Base-by-base conservation (phyloP, 1,140 invertebrate species). In the Leptopilina clavipes region DNA sequence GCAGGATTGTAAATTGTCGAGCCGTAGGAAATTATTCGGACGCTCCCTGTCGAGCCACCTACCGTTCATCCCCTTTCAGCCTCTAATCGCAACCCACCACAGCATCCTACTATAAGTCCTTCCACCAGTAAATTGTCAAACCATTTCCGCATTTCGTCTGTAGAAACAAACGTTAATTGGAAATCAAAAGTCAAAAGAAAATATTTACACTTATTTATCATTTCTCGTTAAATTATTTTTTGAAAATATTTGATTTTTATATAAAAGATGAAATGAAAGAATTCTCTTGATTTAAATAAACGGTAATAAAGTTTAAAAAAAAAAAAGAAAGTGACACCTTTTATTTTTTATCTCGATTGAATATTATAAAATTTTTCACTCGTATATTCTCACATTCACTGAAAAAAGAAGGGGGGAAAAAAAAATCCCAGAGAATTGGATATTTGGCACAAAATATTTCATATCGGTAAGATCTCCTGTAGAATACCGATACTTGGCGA, bases 401-500 rank as follows among this genome's bases (percentile, higher is more conserved):
- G 9, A 65, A 31, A 31, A 31, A 31, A 31, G 5, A 31, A 31
- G 5, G 25, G 25, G 1, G 25, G 25, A 31, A 31, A 31, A 31
- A 31, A 31, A 31, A n/a, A n/a, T n/a, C n/a, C n/a, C 5, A 31
- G 25, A 2, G 25, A 31, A 31, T 31, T 14, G 59, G 25, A 65
- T 65, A 65, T 65, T 25, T 31, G 22, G 22, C 25, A 22, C 59
- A 65, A 65, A 65, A 40, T 37, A 65, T 65, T 65, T 65, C 56
- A 65, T 65, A 65, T 65, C 59, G 59, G 59, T 31, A 25, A 65
- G 59, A 65, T 65, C 59, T 65, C 5, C 22, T 65, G 25, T 65
- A 65, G 79, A 74, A 72, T 76, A 71, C 73, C 79, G 76, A 80
- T 81, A 79, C 78, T 81, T 83, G 80, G 77, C 79, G 75, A 40